Evolutionary conservation across 2,888 invertebrate species (phyloP), one percentile per base, ranked within the genome.

Genomic region (Leptura quadrifasciata): DNA sequence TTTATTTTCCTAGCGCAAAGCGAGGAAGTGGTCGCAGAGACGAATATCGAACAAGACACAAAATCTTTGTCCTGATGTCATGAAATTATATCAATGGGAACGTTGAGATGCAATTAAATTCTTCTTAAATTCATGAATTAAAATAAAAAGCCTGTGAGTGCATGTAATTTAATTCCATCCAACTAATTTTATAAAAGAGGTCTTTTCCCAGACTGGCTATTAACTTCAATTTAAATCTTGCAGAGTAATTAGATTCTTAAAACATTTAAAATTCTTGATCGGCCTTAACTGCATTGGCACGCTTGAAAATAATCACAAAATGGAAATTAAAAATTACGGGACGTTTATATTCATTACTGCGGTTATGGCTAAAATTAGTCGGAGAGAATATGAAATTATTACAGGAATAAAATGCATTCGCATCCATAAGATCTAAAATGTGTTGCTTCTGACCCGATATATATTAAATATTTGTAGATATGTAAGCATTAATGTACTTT

Each of bases 211-310:
- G 65, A 24, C 65, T 20, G 52, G 65, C 65, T 65, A 65, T 65
- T 65, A 65, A 17, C 20, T 63, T 65, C 65, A 65, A 65, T 52
- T 65, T 65, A 65, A 64, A 65, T 65, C 65, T 65, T 52, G 47
- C 65, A 52, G 52, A 52, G 47, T 65, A 65, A 65, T 65, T 65
- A 65, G 65, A 52, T 65, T 65, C 65, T 24, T 52, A 15, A 21
- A 39, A 39, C 47, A 65, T 65, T 65, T 65, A 52, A 65, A 52
- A 65, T 65, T 65, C 65, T 21, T 65, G 65, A 65, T 63, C 63
- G 15, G 24, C 8, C 63, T 52, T 52, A 52, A 24, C 65, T 52
- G 24, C 39, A 65, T 65, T 52, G 65, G 65, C 24, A 65, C 18
- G n/a, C 39, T 21, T 65, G 57, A 20, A 12, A 20, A 57, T 57